These are phyloP conservation scores for Cartodere bifasciata DNA, from an alignment of 2,888 invertebrate species.

Conservation along the genomic window DNA sequence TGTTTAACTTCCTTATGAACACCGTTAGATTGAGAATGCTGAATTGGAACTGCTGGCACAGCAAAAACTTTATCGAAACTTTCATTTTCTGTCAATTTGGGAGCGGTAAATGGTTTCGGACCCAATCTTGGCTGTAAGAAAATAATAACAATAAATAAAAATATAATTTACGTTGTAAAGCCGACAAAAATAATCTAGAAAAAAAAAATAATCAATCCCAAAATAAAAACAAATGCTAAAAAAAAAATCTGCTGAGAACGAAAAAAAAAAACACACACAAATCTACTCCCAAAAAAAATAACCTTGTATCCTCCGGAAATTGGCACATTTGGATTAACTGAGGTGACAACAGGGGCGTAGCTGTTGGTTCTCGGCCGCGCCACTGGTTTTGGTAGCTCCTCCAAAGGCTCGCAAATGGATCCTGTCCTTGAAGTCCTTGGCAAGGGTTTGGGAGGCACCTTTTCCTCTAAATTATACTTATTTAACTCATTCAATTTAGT, in stretches of 20 bases:
- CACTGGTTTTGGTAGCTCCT: constrained; percentile 47
- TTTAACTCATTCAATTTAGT: too few relatives aligned
- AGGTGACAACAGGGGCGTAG: constrained; percentile 44
- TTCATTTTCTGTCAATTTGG: constrained; percentile 58
- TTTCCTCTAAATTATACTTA: too few relatives aligned
- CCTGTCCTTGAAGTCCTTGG: constrained; percentile 61
- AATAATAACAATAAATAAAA: too few relatives aligned
- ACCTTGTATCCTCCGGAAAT: constrained; percentile 64
- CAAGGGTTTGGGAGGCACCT: constrained; percentile 69
- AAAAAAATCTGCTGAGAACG: constrained; percentile 11
- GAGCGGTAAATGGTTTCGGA: constrained; percentile 75
- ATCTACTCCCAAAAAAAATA: constrained; percentile 19
- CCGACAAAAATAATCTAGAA: constrained; percentile 1
- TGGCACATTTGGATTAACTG: constrained; percentile 41
- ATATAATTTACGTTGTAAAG: too few relatives aligned
- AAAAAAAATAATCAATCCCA: neutral
- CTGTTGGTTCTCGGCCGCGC: constrained; percentile 56
- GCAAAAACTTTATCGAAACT: constrained; percentile 73
- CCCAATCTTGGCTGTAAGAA: constrained; percentile 62
- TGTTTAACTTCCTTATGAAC: constrained; percentile 25
- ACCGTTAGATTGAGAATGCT: constrained; percentile 25
- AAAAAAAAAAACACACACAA: constrained; percentile 12
- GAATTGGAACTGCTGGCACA: constrained; percentile 55
- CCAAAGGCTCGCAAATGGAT: constrained; percentile 54
- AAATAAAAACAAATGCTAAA: too few relatives aligned